Base-by-base conservation (phyloP, 2,888 invertebrate genomes). In the Venusia cambrica region DNA sequence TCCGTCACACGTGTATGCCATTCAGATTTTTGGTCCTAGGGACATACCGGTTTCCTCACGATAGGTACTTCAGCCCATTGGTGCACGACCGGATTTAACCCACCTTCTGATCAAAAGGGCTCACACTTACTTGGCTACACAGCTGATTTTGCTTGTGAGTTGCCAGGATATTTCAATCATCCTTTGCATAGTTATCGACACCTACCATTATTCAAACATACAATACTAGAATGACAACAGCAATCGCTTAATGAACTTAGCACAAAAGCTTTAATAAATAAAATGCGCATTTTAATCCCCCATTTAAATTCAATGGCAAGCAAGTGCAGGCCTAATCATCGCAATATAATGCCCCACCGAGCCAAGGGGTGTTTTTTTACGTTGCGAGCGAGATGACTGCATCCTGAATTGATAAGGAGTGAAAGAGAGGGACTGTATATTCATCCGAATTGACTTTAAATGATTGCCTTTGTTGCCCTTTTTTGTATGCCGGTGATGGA, bases 251-350 rank as follows among this genome's bases (percentile, higher is more conserved):
- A 85, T 85, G 84, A 83, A 80, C 61, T 67, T 65, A 62, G 52
- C 64, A 85, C 79, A 85, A 84, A 81, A 62, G 74, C 62, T 74
- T 76, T 83, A 81, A 85, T 81, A 83, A 80, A 83, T 83, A 81
- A 81, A 79, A 77, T 65, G 71, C 72, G 59, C 75, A 63, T 75
- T 77, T 73, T 84, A 84, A 85, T 85, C 84, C 81, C 80, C 83
- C 67, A 81, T 87, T 87, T 87, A 85, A 84, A 87, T 87, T 85
- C 83, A 87, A 85, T 87, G 72, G 74, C 65, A 62, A 52, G 84
- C 85, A 85, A 85, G 87, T 87, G 85, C 75, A 73, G 63, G 68
- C 62, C 78, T 85, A 87, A 87, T 87, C 85, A 85, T 87, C 77
- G 78, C 84, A 81, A 84, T 85, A 87, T 87, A 87, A 87, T 83